These are phyloP conservation scores for Ondatra zibethicus DNA, from an alignment of 2,113 vertebrate genomes.

Conservation along the genomic window DNA sequence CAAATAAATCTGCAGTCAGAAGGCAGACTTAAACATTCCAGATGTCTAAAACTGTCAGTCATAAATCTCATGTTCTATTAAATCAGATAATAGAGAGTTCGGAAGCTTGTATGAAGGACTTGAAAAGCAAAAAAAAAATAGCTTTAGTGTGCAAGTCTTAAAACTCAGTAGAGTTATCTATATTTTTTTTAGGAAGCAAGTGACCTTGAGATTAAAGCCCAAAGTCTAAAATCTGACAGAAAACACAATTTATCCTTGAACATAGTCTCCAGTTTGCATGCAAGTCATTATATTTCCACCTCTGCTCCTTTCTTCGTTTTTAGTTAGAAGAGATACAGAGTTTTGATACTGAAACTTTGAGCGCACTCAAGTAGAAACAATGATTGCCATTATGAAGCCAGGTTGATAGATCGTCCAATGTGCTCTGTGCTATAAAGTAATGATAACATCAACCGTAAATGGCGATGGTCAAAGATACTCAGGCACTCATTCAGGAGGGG, in stretches of 20 bases:
- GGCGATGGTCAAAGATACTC: background rate
- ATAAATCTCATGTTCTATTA: background rate
- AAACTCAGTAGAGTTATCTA: constrained; percentile 1
- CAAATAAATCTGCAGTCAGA: background rate
- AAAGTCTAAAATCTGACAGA: background rate
- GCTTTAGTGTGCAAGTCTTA: background rate
- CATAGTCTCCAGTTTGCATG: background rate
- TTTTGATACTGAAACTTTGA: background rate
- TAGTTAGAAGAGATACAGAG: background rate
- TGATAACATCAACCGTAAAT: background rate
- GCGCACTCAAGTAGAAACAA: background rate
- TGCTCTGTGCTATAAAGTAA: background rate
- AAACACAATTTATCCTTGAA: constrained; percentile 14
- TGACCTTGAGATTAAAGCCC: constrained; percentile 36
- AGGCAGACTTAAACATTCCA: background rate
- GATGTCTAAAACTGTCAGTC: constrained; percentile 16
- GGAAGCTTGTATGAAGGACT: constrained; percentile 31
- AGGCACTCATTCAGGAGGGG: background rate
- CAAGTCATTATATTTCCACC: constrained; percentile 1
- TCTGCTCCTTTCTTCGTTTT: constrained; percentile 14
- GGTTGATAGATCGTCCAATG: background rate
- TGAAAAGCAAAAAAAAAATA: constrained; percentile 27
- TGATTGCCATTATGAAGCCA: background rate
- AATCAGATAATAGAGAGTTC: background rate
- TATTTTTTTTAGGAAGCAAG: constrained; percentile 23